Evolutionary conservation across 2,113 vertebrate species (phyloP).

Genomic region (Xyrauchen texanus): DNA sequence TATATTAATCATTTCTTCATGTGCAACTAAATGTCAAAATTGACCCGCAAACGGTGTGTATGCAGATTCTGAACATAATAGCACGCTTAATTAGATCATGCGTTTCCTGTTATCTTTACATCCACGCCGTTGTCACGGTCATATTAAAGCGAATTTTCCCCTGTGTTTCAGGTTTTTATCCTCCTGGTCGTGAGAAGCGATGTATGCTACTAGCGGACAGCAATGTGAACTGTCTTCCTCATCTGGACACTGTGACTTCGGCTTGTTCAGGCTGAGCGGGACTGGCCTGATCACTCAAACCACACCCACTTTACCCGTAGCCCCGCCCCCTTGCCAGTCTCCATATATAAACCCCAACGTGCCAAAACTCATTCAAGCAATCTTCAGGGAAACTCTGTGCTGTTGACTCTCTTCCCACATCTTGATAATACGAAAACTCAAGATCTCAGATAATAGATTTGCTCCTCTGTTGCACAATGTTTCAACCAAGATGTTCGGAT

Average conservation of each 20-base stretch:
- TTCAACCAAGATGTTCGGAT: slow-evolving; percentile 26
- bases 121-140: too few relatives aligned
- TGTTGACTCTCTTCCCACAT: slow-evolving; percentile 4
- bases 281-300: background rate
- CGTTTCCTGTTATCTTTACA: too few relatives aligned
- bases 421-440: background rate
- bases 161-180: background rate
- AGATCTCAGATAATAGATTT: background rate
- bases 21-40: too few relatives aligned
- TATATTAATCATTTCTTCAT: too few relatives aligned
- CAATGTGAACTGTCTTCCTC: slow-evolving; percentile 43
- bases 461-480: slow-evolving; percentile 17
- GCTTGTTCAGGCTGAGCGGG: background rate
- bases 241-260: slow-evolving; percentile 59
- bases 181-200: background rate
- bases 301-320: slow-evolving; percentile 1
- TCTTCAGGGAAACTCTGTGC: slow-evolving; percentile 72
- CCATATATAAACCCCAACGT: slow-evolving; percentile 62
- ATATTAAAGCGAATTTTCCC: background rate
- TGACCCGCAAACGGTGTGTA: too few relatives aligned
- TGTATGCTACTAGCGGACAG: slow-evolving; percentile 40
- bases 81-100: too few relatives aligned
- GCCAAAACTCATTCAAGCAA: slow-evolving; percentile 68
- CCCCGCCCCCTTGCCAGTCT: slow-evolving; percentile 4
- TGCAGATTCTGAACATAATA: too few relatives aligned